Evolutionary conservation across 2,888 invertebrate species (phyloP).

Genomic region (Trachelus iudaicus): DNA sequence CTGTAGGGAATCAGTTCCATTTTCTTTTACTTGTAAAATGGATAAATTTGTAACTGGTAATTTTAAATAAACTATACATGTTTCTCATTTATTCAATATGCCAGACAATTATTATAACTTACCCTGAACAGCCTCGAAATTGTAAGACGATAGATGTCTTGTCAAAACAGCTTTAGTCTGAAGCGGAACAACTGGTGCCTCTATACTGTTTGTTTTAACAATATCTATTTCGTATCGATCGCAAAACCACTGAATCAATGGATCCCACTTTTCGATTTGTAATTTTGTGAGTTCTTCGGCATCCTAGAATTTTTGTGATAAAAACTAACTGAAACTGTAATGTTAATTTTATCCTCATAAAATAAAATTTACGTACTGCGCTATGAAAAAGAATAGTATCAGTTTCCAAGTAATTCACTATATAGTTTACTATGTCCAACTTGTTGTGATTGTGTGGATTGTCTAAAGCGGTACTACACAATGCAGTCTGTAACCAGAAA

Average conservation of each 20-base stretch:
- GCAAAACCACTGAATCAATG: slow-evolving; percentile 90
- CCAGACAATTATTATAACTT: slow-evolving; percentile 35
- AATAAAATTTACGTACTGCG: slow-evolving; percentile 23
- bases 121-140: slow-evolving; percentile 87
- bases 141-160: slow-evolving; percentile 84
- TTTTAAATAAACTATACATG: neutral
- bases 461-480: slow-evolving; percentile 92
- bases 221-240: slow-evolving; percentile 80
- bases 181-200: slow-evolving; percentile 74
- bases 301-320: slow-evolving; percentile 68
- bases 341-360: neutral
- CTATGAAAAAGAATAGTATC: slow-evolving; percentile 85
- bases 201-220: slow-evolving; percentile 77
- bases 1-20: slow-evolving; percentile 63
- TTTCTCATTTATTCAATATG: slow-evolving; percentile 1
- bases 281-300: slow-evolving; percentile 79
- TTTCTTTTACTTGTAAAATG: neutral
- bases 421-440: slow-evolving; percentile 79
- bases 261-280: slow-evolving; percentile 89
- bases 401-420: slow-evolving; percentile 83
- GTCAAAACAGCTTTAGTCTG: slow-evolving; percentile 77
- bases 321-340: slow-evolving; percentile 5
- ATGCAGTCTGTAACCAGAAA: slow-evolving; percentile 74
- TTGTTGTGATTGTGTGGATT: slow-evolving; percentile 87
- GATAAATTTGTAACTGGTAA: neutral